Evolutionary conservation across 2,113 vertebrate genomes (phyloP), one percentile per base, ranked within the genome.

Genomic region (Oncorhynchus keta): DNA sequence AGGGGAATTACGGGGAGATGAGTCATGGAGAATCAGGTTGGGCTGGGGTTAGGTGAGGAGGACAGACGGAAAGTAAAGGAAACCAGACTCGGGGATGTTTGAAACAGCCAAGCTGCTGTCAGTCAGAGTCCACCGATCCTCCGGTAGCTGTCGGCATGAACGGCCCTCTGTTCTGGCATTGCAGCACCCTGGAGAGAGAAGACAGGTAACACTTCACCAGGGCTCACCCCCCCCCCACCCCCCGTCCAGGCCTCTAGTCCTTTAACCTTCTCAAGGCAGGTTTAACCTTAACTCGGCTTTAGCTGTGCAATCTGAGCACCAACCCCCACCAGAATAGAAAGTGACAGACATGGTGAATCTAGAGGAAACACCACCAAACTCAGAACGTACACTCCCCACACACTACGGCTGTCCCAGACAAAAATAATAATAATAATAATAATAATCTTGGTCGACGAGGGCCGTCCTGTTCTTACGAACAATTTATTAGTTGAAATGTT

Each of bases 91-190:
- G 39, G 69, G 62, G 62, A 78, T 64, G 49, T 51, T 51, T 12
- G 14, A 39, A 39, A 39, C 39, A 9, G 39, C 39, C 39, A 51
- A 51, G 49, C 12, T 16, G 49, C 49, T 55, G 77, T 22, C 18
- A 45, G 86, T 96, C 95, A 98, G 86, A 96, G 90, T 94, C 95
- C 95, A 87, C 96, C 96, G 73, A 95, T 97, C 93, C 95, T 95
- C 91, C 95, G 91, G 96, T 89, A 96, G 93, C 94, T 95, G 93
- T 97, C 96, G 82, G 95, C 92, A 76, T 97, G 95, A 93, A 95
- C 91, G 57, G 94, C 92, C 90, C 95, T 92, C 92, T 95, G 96
- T 93, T 97, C 96, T 89, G 93, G 91, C 90, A 39, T 39, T 9
- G 93, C 86, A 92, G 93, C 89, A 78, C 92, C 95, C 96, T 96